These are phyloP conservation scores for Calliscelio sp. DNA, from an alignment of 2,888 invertebrate species.

Conservation along the genomic window DNA sequence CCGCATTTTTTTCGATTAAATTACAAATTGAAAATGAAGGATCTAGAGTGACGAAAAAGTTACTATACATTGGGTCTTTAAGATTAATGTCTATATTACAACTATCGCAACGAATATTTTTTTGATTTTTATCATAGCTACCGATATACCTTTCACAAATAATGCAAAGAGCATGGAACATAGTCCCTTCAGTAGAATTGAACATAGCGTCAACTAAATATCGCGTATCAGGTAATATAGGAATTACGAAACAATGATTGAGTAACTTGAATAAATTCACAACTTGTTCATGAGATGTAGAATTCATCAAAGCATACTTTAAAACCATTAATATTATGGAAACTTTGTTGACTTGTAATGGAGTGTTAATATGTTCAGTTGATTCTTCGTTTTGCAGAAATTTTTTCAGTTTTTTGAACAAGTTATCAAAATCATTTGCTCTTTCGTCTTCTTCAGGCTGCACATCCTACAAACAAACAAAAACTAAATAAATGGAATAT, in stretches of 20 bases:
- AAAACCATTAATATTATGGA: constrained; percentile 16
- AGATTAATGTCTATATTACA: neutral
- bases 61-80: neutral
- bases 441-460: too few relatives aligned
- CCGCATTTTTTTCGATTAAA: neutral
- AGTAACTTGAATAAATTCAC: constrained; percentile 23
- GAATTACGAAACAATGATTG: neutral
- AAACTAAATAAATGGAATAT: too few relatives aligned
- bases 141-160: constrained; percentile 10
- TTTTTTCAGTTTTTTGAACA: neutral
- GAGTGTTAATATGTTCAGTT: neutral
- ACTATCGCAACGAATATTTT: neutral
- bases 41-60: neutral
- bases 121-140: neutral
- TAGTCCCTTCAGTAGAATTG: neutral
- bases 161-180: constrained; percentile 15
- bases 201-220: constrained; percentile 22
- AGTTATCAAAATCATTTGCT: too few relatives aligned
- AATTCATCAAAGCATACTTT: constrained; percentile 20
- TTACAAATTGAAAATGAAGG: neutral
- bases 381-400: neutral
- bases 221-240: constrained; percentile 24
- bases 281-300: neutral
- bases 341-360: neutral
- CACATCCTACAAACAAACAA: too few relatives aligned